Percentiles rank a stretch among this genome's conserved stretches.
Evolutionary conservation across 2,888 invertebrate species (phyloP).

Genomic region (Ectobius pallidus): DNA sequence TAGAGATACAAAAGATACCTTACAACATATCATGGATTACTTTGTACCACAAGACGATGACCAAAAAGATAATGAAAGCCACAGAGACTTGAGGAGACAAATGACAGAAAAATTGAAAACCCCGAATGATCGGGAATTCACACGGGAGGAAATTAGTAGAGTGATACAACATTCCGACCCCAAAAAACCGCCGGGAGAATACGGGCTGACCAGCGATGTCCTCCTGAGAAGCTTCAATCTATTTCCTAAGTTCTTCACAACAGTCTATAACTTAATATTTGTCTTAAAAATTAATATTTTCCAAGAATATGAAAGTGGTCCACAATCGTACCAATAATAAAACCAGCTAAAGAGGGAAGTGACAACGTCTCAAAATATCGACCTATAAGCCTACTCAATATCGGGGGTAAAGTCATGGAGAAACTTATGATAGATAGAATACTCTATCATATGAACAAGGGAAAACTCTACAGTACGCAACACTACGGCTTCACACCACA

Average conservation of each 20-base stretch:
- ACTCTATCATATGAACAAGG: neutral
- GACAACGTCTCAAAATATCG: neutral
- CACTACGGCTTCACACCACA: slow-evolving; percentile 1
- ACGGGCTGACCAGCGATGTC: neutral
- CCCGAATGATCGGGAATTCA: neutral
- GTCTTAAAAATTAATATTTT: neutral
- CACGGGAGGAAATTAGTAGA: neutral
- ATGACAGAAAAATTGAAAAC: neutral
- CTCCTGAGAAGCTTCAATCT: neutral
- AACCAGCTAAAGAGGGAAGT: neutral
- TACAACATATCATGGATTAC: neutral
- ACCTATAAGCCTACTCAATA: neutral
- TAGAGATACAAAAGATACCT: neutral
- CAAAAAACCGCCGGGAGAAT: neutral
- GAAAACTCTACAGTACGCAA: neutral
- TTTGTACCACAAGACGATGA: neutral
- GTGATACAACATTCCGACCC: neutral
- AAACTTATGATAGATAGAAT: neutral
- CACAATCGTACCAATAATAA: neutral
- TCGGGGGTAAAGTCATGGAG: neutral
- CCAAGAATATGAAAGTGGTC: slow-evolving; percentile 1
- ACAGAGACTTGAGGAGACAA: neutral
- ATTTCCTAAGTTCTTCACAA: neutral
- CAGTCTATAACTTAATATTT: neutral
- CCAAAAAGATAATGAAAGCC: neutral